These are phyloP conservation scores for Torymus auratus DNA, from an alignment of 2,888 invertebrate species.

Conservation along the genomic window DNA sequence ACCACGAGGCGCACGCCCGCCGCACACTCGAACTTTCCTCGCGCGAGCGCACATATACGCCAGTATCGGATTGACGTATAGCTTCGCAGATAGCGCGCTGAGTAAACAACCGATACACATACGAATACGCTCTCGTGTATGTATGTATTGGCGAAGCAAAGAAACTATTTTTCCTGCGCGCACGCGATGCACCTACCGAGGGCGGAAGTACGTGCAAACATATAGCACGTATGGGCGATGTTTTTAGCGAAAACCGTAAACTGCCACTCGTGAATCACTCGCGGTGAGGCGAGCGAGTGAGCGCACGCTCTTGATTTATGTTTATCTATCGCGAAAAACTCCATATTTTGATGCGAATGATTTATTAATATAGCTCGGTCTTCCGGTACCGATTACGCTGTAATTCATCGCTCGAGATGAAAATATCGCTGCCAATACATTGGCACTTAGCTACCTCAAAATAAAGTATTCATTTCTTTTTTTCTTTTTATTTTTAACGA, in stretches of 20 bases:
- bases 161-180: slow-evolving; percentile 46
- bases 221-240: slow-evolving; percentile 27
- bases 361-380: slow-evolving; percentile 24
- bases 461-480: too few relatives aligned
- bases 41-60: background rate
- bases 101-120: slow-evolving; percentile 74
- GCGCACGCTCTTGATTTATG: slow-evolving; percentile 38
- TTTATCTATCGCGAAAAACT: slow-evolving; percentile 29
- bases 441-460: too few relatives aligned
- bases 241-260: slow-evolving; percentile 39
- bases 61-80: slow-evolving; percentile 74
- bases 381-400: background rate
- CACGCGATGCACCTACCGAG: slow-evolving; percentile 34
- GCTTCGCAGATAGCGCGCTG: slow-evolving; percentile 69
- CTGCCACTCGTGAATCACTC: slow-evolving; percentile 34
- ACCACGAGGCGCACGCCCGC: slow-evolving; percentile 44
- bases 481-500: too few relatives aligned
- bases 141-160: background rate
- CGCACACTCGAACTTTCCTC: slow-evolving; percentile 30
- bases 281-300: too few relatives aligned
- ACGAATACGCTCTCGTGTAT: slow-evolving; percentile 25
- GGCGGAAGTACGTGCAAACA: slow-evolving; percentile 27
- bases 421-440: too few relatives aligned
- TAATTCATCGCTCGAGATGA: too few relatives aligned
- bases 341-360: background rate